Percentiles rank a stretch among this genome's conserved stretches.
These are phyloP conservation scores for Melanotaenia boesemani DNA, from an alignment of 2,797 vertebrate genomes.

Conservation along the genomic window DNA sequence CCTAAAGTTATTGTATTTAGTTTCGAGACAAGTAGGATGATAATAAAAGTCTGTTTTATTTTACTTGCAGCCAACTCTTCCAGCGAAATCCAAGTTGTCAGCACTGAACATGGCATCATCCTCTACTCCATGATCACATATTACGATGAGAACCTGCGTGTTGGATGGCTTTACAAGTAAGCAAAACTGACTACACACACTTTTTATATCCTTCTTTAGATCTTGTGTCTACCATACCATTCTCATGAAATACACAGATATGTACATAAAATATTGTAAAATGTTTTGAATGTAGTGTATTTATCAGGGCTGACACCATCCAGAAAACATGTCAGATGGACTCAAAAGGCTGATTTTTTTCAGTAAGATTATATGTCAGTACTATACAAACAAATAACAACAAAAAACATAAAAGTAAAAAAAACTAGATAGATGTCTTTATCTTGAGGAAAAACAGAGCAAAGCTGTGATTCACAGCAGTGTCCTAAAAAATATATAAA, in stretches of 20 bases:
- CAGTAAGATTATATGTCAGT: background rate
- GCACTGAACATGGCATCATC: slow-evolving; percentile 94
- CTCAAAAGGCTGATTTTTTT: background rate
- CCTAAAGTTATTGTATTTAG: background rate
- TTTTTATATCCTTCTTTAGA: background rate
- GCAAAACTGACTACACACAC: slow-evolving; percentile 39
- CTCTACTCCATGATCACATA: slow-evolving; percentile 90
- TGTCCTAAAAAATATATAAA: background rate
- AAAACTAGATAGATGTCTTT: background rate
- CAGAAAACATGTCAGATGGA: background rate
- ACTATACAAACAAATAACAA: background rate
- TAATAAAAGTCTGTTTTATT: slow-evolving; percentile 19
- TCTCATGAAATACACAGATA: slow-evolving; percentile 5
- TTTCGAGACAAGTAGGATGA: background rate
- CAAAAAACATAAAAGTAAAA: background rate
- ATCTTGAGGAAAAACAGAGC: background rate
- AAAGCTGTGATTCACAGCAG: background rate
- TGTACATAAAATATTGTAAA: background rate
- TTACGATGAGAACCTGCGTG: slow-evolving; percentile 90
- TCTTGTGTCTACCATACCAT: background rate
- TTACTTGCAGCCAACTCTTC: slow-evolving; percentile 89
- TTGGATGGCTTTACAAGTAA: slow-evolving; percentile 94
- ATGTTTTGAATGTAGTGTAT: background rate
- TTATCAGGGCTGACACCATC: background rate
- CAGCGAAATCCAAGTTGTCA: slow-evolving; percentile 88